A percentile compares a stretch with the other conserved stretches of the same genome.
phyloP scores from a whole-genome alignment of 2,888 invertebrate genomes.

The Diarsia dahlii region DNA sequence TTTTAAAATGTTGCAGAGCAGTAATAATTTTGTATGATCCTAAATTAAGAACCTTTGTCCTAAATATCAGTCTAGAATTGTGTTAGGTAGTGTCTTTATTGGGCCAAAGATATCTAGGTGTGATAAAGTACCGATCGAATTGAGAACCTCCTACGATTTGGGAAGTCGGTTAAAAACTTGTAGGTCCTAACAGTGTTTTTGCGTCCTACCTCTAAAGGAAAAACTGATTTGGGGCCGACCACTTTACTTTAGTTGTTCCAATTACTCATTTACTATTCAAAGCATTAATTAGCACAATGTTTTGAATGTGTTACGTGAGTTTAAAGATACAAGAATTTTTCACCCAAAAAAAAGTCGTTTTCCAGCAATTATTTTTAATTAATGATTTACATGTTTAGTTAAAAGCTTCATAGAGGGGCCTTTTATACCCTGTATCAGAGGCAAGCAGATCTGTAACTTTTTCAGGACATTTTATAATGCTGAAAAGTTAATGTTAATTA shows the following conservation, averaged over 20 bases:
- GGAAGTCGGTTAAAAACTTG: background rate
- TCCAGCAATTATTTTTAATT: no score
- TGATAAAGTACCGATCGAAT: no score
- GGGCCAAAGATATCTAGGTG: background rate
- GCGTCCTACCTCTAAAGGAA: background rate
- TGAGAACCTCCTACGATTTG: no score
- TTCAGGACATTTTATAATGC: background rate
- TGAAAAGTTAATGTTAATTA: no score
- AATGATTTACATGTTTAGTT: no score
- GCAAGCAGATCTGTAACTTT: background rate
- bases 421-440: no score
- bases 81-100: background rate
- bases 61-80: background rate
- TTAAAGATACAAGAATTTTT: no score
- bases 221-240: background rate
- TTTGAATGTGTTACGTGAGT: no score
- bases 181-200: background rate
- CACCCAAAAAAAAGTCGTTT: no score
- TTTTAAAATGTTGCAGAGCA: background rate
- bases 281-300: no score
- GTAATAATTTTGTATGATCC: background rate
- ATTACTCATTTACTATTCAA: no score
- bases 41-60: constrained; percentile 4
- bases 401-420: no score
- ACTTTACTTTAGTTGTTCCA: background rate